Evolutionary conservation across 2,113 vertebrate species (phyloP), one percentile per base, ranked within the genome.

Genomic region (Mastomys natalensis): DNA sequence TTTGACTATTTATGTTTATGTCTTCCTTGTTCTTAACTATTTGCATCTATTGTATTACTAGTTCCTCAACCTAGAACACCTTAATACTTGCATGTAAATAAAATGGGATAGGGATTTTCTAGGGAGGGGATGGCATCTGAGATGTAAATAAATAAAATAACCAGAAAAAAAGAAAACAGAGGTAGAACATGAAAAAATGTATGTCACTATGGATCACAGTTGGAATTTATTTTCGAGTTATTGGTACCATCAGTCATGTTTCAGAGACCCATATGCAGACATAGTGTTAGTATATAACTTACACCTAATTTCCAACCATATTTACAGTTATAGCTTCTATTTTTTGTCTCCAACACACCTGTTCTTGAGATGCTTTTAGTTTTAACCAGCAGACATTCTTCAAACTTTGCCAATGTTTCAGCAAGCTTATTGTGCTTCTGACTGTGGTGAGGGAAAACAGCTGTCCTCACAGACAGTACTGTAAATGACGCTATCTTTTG

Each of bases 401-500:
- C 64, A 96, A 97, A 97, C 98, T 98, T 97, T 98, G 97, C 97
- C 98, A 97, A 90, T 45, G 29, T 98, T 97, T 98, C 93, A 97
- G 87, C 51, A 91, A 84, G n/a, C 98, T 45, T 68, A 88, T 84
- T 94, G 87, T 94, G 95, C 26, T 6, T 90, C 91, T 96, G 96
- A 97, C 91, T 22, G 0, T 72, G 96, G 91, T 76, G 66, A 98
- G 96, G 96, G 90, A 97, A 96, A 0, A 13, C 98, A 98, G 97
- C 97, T 98, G 98, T 97, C 91, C 43, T 95, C 68, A 89, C 73
- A 98, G 73, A 97, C 92, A 98, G 96, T 92, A 96, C 81, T 97
- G 97, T 98, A 98, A 98, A 98, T 97, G 98, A 98, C 98, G 93
- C 89, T 94, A 98, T 93, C 82, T 98, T 98, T 97, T 98, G 68